Percentiles rank a stretch among this genome's conserved stretches.
These are phyloP conservation scores for Panthera leo DNA, from an alignment of 2,113 vertebrate genomes.

Conservation along the genomic window DNA sequence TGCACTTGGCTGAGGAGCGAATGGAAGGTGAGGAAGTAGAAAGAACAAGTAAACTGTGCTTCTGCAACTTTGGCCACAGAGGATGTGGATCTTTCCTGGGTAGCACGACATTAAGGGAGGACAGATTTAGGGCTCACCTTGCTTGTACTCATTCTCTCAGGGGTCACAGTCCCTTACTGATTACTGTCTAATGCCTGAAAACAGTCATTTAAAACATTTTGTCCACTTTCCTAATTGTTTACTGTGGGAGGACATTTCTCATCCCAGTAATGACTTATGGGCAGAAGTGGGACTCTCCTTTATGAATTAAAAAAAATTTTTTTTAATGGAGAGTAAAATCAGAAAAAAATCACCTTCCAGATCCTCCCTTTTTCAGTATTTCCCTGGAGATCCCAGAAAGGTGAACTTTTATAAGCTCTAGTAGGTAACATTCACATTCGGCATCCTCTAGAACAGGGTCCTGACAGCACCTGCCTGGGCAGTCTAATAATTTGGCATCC, in stretches of 20 bases:
- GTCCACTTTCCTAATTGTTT: background rate
- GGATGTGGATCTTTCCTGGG: background rate
- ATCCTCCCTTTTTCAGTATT: background rate
- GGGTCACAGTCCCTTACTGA: background rate
- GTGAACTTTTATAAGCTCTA: background rate
- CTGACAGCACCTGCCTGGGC: background rate
- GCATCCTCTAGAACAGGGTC: background rate
- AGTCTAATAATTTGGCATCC: background rate
- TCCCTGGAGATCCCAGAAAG: background rate
- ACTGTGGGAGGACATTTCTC: background rate
- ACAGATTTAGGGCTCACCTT: background rate
- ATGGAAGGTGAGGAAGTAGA: background rate
- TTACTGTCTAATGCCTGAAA: background rate
- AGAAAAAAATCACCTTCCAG: background rate
- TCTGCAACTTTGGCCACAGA: background rate
- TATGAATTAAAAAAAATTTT: background rate
- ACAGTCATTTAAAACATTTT: background rate
- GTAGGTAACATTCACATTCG: background rate
- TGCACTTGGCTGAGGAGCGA: background rate
- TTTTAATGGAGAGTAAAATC: background rate
- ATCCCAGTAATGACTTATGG: background rate
- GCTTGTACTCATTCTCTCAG: background rate
- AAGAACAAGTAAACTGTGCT: background rate
- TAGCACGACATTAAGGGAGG: background rate
- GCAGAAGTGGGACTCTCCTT: background rate